These are phyloP conservation scores for Gymnoscopelus microlampas DNA, from an alignment of 2,797 vertebrate species.

Conservation along the genomic window DNA sequence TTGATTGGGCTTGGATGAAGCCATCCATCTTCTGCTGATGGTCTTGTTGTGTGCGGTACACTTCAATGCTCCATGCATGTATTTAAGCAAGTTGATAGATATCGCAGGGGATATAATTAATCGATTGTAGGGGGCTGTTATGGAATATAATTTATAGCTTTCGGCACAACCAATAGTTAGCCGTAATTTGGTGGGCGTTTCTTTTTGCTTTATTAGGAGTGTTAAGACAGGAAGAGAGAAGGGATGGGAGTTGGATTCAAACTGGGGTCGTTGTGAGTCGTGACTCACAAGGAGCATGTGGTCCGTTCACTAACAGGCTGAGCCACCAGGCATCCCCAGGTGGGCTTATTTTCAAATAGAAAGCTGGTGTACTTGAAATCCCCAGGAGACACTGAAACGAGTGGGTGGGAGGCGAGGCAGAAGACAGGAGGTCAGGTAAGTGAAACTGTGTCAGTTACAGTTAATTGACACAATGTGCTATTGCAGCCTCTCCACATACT, in stretches of 20 bases:
- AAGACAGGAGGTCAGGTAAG: slow-evolving; percentile 40
- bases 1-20: slow-evolving; percentile 50
- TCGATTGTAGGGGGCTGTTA: slow-evolving; percentile 41
- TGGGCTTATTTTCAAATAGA: slow-evolving; percentile 57
- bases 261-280: too few species aligned
- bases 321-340: slow-evolving; percentile 21
- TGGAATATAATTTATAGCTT: slow-evolving; percentile 62
- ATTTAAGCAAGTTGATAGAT: slow-evolving; percentile 56
- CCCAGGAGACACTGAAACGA: slow-evolving; percentile 43
- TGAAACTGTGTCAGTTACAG: slow-evolving; percentile 56
- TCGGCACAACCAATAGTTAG: slow-evolving; percentile 40
- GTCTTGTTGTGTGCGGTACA: slow-evolving; percentile 20
- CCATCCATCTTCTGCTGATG: slow-evolving; percentile 51
- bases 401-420: slow-evolving; percentile 26
- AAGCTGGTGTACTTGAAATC: slow-evolving; percentile 45
- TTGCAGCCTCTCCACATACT: neutral
- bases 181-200: slow-evolving; percentile 64
- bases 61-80: slow-evolving; percentile 29
- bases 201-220: slow-evolving; percentile 15
- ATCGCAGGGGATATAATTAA: slow-evolving; percentile 58
- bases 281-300: too few species aligned
- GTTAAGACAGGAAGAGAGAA: too few species aligned
- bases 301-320: too few species aligned
- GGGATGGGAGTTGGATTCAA: too few species aligned
- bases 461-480: slow-evolving; percentile 57